These are phyloP conservation scores for Eucidaris tribuloides DNA, from an alignment of 35 echinoderm and acorn worm species.

Conservation along the genomic window DNA sequence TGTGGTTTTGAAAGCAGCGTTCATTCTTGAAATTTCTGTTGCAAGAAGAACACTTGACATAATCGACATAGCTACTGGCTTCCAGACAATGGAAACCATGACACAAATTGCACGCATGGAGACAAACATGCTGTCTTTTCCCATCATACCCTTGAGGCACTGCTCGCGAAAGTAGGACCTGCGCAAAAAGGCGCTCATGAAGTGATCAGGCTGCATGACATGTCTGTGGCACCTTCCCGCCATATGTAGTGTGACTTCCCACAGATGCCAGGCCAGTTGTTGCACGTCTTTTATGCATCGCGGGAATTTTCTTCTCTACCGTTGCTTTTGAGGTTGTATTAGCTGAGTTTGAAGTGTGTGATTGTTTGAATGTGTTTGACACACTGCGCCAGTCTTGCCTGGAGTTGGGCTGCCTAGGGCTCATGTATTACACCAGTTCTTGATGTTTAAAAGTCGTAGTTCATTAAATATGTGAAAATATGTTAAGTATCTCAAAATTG, in stretches of 20 bases:
- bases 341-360: too few species aligned
- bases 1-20: slow-evolving; percentile 26
- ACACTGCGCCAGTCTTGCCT: too few species aligned
- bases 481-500: too few species aligned
- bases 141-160: not conserved
- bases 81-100: not conserved
- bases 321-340: too few species aligned
- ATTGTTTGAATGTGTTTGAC: too few species aligned
- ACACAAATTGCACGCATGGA: not conserved
- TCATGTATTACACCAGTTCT: too few species aligned
- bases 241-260: too few species aligned
- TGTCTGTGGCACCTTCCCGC: not conserved
- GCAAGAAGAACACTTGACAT: not conserved
- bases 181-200: not conserved
- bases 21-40: slow-evolving; percentile 35
- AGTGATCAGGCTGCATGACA: not conserved
- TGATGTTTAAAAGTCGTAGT: too few species aligned
- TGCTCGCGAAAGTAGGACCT: not conserved
- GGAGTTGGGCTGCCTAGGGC: too few species aligned
- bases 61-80: not conserved
- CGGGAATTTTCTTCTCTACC: not conserved
- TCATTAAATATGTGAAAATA: too few species aligned
- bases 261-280: not conserved
- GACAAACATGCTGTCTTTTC: not conserved
- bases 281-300: not conserved